These are phyloP conservation scores for Macropis europaea DNA, from an alignment of 2,888 invertebrate genomes.

Conservation along the genomic window DNA sequence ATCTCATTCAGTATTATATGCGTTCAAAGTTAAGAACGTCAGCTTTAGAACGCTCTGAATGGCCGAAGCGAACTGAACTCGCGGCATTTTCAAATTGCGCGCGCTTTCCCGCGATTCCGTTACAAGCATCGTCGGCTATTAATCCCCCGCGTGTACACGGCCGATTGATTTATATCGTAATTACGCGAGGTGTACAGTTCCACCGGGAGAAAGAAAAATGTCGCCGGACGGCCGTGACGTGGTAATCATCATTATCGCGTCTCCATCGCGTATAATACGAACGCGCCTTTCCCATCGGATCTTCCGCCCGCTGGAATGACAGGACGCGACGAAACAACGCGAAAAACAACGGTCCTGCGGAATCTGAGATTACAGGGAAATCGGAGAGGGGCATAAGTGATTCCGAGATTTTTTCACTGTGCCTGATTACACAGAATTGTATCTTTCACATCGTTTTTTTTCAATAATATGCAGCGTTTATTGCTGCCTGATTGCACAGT, in stretches of 20 bases:
- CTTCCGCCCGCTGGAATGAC: neutral
- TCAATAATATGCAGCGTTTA: too few species aligned
- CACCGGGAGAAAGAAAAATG: constrained; percentile 3
- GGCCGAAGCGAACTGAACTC: too few species aligned
- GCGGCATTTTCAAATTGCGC: too few species aligned
- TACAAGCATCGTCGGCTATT: constrained; percentile 24
- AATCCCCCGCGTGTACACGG: neutral
- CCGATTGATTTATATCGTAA: constrained; percentile 37
- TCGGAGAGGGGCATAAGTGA: constrained; percentile 19
- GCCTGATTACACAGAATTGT: constrained; percentile 2
- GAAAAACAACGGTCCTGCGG: neutral
- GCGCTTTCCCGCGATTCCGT: constrained; percentile 13
- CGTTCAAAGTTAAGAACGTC: too few species aligned
- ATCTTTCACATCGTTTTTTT: neutral
- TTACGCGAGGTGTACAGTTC: constrained; percentile 22
- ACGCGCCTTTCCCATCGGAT: constrained; percentile 25
- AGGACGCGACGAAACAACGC: neutral
- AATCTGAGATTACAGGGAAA: constrained; percentile 21
- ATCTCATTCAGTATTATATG: too few species aligned
- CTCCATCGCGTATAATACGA: constrained; percentile 29
- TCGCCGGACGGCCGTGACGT: constrained; percentile 14
- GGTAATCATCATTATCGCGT: constrained; percentile 41
- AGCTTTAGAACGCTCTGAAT: too few species aligned
- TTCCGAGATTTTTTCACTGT: neutral
- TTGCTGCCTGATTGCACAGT: neutral